A percentile compares a stretch with the other conserved stretches of the same genome.
Conservation (phyloP, 1,140 invertebrate species). For the Drosophila sucinea region DNA sequence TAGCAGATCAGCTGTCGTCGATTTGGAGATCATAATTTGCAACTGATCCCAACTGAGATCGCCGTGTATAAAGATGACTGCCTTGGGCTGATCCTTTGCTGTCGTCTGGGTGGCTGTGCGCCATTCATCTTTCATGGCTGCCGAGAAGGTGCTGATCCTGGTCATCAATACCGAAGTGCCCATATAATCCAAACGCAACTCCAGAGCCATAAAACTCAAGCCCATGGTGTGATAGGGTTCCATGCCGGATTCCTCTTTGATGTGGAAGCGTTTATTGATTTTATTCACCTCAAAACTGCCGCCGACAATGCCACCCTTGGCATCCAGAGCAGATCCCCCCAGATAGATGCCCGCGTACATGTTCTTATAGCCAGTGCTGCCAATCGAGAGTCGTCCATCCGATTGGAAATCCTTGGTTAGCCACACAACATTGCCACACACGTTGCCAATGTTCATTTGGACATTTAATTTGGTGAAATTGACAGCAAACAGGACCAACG, state of each 20-base stretch:
- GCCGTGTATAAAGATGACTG: slow-evolving; percentile 96
- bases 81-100: slow-evolving; percentile 80
- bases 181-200: slow-evolving; percentile 97
- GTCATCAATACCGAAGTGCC: slow-evolving; percentile 96
- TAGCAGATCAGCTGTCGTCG: slow-evolving; percentile 96
- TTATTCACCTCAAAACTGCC: slow-evolving; percentile 95
- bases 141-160: slow-evolving; percentile 91
- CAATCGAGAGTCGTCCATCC: slow-evolving; percentile 95
- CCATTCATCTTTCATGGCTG: slow-evolving; percentile 93
- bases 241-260: slow-evolving; percentile 93
- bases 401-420: slow-evolving; percentile 95
- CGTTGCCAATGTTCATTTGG: slow-evolving; percentile 99
- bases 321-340: slow-evolving; percentile 95
- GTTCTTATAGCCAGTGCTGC: slow-evolving; percentile 97
- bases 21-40: slow-evolving; percentile 97
- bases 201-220: slow-evolving; percentile 92
- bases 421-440: slow-evolving; percentile 98
- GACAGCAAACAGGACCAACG: slow-evolving; percentile 96
- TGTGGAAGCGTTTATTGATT: slow-evolving; percentile 94
- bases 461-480: slow-evolving; percentile 98
- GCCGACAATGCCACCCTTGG: slow-evolving; percentile 97
- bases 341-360: slow-evolving; percentile 94
- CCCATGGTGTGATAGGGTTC: slow-evolving; percentile 95
- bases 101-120: slow-evolving; percentile 84
- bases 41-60: slow-evolving; percentile 94